Conservation (phyloP, 2,888 invertebrate genomes). For the Mellilla xanthometata region DNA sequence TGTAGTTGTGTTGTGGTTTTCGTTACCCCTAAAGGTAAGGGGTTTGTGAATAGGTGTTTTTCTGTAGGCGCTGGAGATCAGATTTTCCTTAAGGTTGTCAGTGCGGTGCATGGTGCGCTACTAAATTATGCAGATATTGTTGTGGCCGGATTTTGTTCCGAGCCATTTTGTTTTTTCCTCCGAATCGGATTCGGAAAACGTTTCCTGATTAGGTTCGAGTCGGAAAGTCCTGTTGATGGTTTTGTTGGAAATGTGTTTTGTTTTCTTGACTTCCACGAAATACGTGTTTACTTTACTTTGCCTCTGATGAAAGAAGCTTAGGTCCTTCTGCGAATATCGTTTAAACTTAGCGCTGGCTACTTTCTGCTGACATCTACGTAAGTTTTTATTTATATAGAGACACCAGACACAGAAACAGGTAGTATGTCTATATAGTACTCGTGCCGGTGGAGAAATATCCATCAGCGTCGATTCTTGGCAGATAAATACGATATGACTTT, state of each 20-base stretch:
- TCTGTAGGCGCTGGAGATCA: conserved; percentile 40
- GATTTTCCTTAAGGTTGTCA: conserved; percentile 53
- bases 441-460: too few relatives aligned
- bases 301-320: too few relatives aligned
- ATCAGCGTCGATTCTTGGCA: too few relatives aligned
- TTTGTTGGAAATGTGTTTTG: conserved; percentile 5
- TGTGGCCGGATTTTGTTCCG: conserved; percentile 38
- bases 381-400: too few relatives aligned
- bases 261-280: background rate
- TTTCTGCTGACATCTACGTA: too few relatives aligned
- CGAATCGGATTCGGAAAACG: conserved; percentile 4
- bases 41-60: conserved; percentile 52
- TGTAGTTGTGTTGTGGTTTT: conserved; percentile 30
- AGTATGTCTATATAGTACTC: too few relatives aligned
- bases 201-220: conserved; percentile 8
- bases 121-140: conserved; percentile 35
- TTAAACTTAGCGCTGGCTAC: too few relatives aligned
- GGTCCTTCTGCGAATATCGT: too few relatives aligned
- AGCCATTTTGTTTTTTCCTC: conserved; percentile 11
- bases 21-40: conserved; percentile 54
- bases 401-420: too few relatives aligned
- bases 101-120: conserved; percentile 47
- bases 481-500: too few relatives aligned
- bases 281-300: background rate
- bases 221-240: background rate